A percentile compares a stretch with the other conserved stretches of the same genome.
Conservation (phyloP, 2,797 vertebrate species). For the Sebastiscus albofasciatus region DNA sequence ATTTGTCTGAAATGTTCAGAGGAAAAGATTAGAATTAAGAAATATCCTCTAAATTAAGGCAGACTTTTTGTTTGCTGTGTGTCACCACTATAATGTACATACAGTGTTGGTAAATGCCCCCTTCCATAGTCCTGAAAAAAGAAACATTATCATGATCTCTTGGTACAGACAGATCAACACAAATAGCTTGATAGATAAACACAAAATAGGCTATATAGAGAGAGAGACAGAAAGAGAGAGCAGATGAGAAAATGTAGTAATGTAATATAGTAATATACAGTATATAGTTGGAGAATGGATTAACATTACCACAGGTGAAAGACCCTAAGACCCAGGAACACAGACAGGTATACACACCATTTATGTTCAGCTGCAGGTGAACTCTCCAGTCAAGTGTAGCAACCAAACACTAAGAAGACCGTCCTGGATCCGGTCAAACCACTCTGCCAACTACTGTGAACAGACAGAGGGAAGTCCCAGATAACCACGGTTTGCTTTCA, state of each 20-base stretch:
- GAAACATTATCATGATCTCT: background rate
- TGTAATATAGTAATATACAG: background rate
- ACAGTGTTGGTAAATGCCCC: constrained; percentile 65
- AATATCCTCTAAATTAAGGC: background rate
- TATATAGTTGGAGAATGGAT: background rate
- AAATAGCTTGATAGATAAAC: background rate
- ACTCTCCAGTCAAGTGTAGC: constrained; percentile 3
- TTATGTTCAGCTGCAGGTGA: constrained; percentile 4
- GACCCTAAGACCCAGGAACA: background rate
- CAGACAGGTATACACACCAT: constrained; percentile 46
- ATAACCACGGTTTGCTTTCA: constrained; percentile 65
- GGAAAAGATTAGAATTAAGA: background rate
- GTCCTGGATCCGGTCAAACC: constrained; percentile 29
- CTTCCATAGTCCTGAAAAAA: constrained; percentile 54
- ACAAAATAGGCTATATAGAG: background rate
- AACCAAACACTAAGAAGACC: background rate
- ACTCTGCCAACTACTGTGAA: background rate
- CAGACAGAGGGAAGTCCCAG: constrained; percentile 29
- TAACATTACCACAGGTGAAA: background rate
- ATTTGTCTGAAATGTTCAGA: constrained; percentile 74
- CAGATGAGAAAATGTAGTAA: background rate
- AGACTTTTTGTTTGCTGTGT: background rate
- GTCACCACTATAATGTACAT: constrained; percentile 38
- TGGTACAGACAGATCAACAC: background rate
- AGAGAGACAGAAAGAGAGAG: background rate